Conservation (phyloP, 64 coral and sea anemone genomes). For the Montipora sp. region DNA sequence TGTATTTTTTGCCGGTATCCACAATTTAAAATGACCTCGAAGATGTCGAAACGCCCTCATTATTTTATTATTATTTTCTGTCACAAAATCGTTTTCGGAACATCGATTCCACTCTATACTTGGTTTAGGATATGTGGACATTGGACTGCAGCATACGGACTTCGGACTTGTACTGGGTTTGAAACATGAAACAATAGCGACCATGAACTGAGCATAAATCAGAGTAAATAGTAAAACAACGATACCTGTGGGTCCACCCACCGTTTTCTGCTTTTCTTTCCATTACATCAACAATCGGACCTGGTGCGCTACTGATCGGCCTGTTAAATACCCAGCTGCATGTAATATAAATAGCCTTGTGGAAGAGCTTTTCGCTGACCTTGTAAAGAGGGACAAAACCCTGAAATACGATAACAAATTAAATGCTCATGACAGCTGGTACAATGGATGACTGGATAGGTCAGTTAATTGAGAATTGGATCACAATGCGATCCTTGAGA, state of each 20-base stretch:
- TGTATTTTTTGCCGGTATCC: too few species aligned
- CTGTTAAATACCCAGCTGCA: conserved; percentile 88
- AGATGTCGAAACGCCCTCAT: too few species aligned
- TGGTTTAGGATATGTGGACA: too few species aligned
- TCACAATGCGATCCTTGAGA: too few species aligned
- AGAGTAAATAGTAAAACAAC: not conserved
- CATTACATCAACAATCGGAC: conserved; percentile 80
- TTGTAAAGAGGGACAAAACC: conserved; percentile 94
- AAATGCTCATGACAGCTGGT: conserved; percentile 90
- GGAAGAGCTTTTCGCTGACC: conserved; percentile 93
- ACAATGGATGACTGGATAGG: conserved; percentile 83
- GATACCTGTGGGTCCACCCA: conserved; percentile 90
- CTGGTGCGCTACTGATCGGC: conserved; percentile 88
- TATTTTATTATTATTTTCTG: too few species aligned
- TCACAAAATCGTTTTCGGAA: too few species aligned
- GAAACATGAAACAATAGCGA: too few species aligned
- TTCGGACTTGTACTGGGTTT: too few species aligned
- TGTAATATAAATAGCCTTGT: conserved; percentile 80
- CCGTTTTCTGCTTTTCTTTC: conserved; percentile 73
- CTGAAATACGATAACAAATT: conserved; percentile 82
- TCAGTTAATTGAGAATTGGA: not conserved
- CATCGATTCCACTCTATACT: too few species aligned
- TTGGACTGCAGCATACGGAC: too few species aligned
- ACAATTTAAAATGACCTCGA: too few species aligned
- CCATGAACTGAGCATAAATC: too few species aligned